phyloP scores from a whole-genome alignment of 2,888 invertebrate species.

The Acanthosepion pharaonis region DNA sequence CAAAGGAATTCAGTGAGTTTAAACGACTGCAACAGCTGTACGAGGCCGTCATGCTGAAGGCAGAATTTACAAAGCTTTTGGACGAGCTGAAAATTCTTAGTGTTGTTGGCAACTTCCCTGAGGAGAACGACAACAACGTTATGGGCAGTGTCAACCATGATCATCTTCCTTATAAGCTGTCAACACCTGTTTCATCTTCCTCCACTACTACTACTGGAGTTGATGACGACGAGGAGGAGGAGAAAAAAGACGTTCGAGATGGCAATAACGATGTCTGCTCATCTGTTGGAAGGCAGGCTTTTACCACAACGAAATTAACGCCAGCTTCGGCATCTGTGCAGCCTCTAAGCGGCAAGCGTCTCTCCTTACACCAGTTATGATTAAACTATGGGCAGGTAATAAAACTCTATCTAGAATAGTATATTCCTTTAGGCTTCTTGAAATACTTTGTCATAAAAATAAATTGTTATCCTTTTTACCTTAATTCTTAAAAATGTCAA shows the following conservation, averaged over 20 bases:
- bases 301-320: slow-evolving; percentile 37
- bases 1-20: slow-evolving; percentile 43
- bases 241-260: background rate
- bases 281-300: background rate
- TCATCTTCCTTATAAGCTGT: slow-evolving; percentile 24
- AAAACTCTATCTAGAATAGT: slow-evolving; percentile 44
- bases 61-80: slow-evolving; percentile 40
- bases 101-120: background rate
- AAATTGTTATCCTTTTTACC: background rate
- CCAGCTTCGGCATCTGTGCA: slow-evolving; percentile 45
- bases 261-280: background rate
- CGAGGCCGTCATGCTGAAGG: slow-evolving; percentile 43
- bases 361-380: slow-evolving; percentile 42
- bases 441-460: background rate
- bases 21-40: slow-evolving; percentile 44
- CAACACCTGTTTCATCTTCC: slow-evolving; percentile 36
- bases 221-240: slow-evolving; percentile 25
- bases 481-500: background rate
- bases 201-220: slow-evolving; percentile 4
- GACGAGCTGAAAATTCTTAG: slow-evolving; percentile 43
- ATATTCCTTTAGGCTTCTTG: slow-evolving; percentile 36
- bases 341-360: slow-evolving; percentile 24
- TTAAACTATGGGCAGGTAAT: slow-evolving; percentile 45
- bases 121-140: slow-evolving; percentile 33
- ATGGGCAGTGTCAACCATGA: background rate